Percentiles rank a stretch among this genome's conserved stretches.
Conservation (phyloP, 2,888 invertebrate species). For the Cryptocephalus moraei region DNA sequence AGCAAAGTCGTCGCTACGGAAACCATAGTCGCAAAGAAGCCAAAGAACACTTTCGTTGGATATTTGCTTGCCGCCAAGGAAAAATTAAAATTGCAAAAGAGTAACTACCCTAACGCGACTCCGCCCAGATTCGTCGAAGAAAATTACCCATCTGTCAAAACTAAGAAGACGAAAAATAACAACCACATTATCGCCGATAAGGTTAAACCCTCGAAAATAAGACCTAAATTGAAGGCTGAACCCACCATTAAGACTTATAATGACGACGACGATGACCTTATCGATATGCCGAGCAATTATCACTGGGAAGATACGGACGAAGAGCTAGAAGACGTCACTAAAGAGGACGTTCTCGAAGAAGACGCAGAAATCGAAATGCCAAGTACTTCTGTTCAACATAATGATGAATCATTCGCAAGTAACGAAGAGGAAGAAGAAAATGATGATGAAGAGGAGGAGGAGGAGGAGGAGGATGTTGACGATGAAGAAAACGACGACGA, state of each 20-base stretch:
- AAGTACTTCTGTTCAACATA: not conserved
- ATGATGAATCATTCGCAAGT: constrained; percentile 25
- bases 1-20: constrained; percentile 55
- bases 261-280: constrained; percentile 39
- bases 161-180: constrained; percentile 26
- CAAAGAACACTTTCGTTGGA: constrained; percentile 56
- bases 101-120: constrained; percentile 40
- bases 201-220: constrained; percentile 47
- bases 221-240: constrained; percentile 64
- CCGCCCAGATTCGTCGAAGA: constrained; percentile 40
- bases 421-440: constrained; percentile 12
- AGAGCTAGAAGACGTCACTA: constrained; percentile 15
- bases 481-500: constrained; percentile 2
- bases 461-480: constrained; percentile 1
- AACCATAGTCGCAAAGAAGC: constrained; percentile 74
- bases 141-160: constrained; percentile 17
- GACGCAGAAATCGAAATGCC: not conserved
- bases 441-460: constrained; percentile 3
- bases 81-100: constrained; percentile 43
- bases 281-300: no score
- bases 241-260: constrained; percentile 51
- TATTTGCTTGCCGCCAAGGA: constrained; percentile 56
- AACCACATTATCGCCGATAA: constrained; percentile 22
- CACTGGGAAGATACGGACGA: constrained; percentile 7
- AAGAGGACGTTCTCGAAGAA: not conserved